Percentiles rank a stretch among this genome's conserved stretches.
Evolutionary conservation across 2,888 invertebrate genomes (phyloP).

Genomic region (Drosophila anomalata): DNA sequence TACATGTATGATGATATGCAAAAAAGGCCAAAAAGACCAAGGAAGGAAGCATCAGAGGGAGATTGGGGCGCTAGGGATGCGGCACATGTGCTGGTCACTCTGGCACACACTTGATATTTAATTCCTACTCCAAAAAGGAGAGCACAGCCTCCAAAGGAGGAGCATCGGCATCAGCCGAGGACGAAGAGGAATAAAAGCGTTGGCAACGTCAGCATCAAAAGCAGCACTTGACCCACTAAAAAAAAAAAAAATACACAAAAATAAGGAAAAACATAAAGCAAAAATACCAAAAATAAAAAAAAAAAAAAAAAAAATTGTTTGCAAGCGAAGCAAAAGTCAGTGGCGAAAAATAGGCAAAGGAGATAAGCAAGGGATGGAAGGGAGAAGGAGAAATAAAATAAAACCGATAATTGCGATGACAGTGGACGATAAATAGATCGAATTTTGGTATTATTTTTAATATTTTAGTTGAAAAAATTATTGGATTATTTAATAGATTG

Average conservation of each 20-base stretch:
- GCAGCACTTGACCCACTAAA: slow-evolving; percentile 70
- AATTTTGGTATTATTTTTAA: not conserved
- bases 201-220: slow-evolving; percentile 72
- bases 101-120: slow-evolving; percentile 63
- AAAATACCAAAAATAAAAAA: slow-evolving; percentile 10
- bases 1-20: slow-evolving; percentile 73
- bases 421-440: not conserved
- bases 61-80: slow-evolving; percentile 34
- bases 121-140: slow-evolving; percentile 68
- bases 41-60: not conserved
- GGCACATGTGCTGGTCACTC: slow-evolving; percentile 46
- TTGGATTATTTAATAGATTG: too few species aligned
- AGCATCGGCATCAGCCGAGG: slow-evolving; percentile 12
- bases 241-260: slow-evolving; percentile 12
- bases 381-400: not conserved
- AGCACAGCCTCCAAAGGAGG: slow-evolving; percentile 23
- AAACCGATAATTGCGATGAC: slow-evolving; percentile 13
- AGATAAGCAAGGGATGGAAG: not conserved
- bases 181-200: slow-evolving; percentile 47
- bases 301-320: slow-evolving; percentile 54
- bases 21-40: slow-evolving; percentile 23
- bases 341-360: slow-evolving; percentile 4
- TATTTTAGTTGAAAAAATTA: too few species aligned
- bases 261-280: slow-evolving; percentile 6
- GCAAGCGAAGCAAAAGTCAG: slow-evolving; percentile 62